Percentiles rank a stretch among this genome's conserved stretches.
phyloP scores from a whole-genome alignment of 2,888 invertebrate species.

The Autographa gamma region DNA sequence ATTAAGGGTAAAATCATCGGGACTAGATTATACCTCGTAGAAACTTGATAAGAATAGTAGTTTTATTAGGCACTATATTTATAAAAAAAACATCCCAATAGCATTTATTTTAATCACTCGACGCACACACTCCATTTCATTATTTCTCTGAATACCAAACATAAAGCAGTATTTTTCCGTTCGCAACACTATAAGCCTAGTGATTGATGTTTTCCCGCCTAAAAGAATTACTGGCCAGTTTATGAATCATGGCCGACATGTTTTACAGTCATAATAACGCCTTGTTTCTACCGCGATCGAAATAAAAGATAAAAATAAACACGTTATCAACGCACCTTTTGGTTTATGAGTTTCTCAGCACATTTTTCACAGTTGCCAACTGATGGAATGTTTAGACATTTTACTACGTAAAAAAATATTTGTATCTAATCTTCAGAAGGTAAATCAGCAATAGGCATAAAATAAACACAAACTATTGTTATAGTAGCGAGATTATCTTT shows the following conservation, averaged over 20 bases:
- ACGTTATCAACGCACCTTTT: conserved; percentile 55
- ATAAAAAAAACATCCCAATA: not conserved
- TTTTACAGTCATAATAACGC: conserved; percentile 64
- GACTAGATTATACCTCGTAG: too few relatives aligned
- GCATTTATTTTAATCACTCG: not conserved
- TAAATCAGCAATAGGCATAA: conserved; percentile 19
- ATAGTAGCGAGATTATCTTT: conserved; percentile 16
- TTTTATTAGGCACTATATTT: too few relatives aligned
- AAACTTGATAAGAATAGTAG: too few relatives aligned
- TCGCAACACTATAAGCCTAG: conserved; percentile 47
- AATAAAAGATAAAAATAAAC: conserved; percentile 63
- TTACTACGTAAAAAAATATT: conserved; percentile 40
- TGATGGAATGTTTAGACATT: conserved; percentile 36
- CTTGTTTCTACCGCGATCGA: conserved; percentile 57
- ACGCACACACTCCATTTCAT: not conserved
- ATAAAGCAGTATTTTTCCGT: conserved; percentile 16
- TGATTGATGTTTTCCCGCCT: conserved; percentile 69
- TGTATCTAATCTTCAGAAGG: conserved; percentile 20
- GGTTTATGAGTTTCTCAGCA: conserved; percentile 54
- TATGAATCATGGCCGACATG: conserved; percentile 64
- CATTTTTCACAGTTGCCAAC: conserved; percentile 53
- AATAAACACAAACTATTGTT: conserved; percentile 31
- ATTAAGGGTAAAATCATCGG: too few relatives aligned
- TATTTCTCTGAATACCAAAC: not conserved
- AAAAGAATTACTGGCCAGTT: conserved; percentile 67